Conservation (phyloP, 2,113 vertebrate genomes). For the Enhydra lutris region DNA sequence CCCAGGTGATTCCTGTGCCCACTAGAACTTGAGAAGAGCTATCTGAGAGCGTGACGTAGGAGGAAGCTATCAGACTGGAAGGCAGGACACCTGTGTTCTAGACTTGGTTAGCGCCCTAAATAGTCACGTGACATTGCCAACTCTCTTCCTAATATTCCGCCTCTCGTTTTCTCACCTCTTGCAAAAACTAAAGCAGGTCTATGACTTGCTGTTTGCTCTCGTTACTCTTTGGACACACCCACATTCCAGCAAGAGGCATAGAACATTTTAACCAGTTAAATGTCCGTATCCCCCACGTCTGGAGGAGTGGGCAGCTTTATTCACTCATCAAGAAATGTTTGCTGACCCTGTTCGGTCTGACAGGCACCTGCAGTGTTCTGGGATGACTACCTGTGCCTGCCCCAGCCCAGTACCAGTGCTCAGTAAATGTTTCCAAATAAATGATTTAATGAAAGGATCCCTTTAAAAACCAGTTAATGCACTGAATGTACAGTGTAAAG, state of each 20-base stretch:
- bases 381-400: neutral
- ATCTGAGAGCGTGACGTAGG: accelerated
- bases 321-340: neutral
- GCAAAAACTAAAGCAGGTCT: neutral
- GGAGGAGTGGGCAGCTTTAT: neutral
- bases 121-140: neutral
- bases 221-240: too few species aligned
- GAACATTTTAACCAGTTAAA: neutral
- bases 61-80: neutral
- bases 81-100: neutral
- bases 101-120: neutral
- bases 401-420: neutral
- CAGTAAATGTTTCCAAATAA: constrained; percentile 19
- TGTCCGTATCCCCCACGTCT: too few species aligned
- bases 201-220: neutral
- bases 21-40: neutral
- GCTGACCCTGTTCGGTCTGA: neutral
- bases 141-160: neutral
- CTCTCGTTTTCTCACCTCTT: neutral
- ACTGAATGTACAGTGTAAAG: neutral
- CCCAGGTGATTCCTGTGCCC: neutral
- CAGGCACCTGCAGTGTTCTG: neutral
- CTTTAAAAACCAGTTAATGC: constrained; percentile 33
- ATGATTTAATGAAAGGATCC: neutral
- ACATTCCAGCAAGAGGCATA: neutral